Conservation (phyloP, 2,888 invertebrate species). For the Caenorhabditis sinica region DNA sequence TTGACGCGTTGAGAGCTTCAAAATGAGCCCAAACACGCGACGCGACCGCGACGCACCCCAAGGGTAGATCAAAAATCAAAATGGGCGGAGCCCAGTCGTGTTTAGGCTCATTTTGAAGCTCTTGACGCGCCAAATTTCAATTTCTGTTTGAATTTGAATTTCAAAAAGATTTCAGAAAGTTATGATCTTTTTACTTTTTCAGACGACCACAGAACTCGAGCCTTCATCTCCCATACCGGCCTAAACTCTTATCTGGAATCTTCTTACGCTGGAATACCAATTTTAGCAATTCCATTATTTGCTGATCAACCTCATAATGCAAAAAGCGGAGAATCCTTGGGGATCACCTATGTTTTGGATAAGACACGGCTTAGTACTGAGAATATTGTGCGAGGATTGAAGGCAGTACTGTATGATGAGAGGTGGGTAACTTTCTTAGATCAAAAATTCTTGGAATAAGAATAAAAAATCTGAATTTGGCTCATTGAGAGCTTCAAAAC, state of each 20-base stretch:
- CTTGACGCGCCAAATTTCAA: background rate
- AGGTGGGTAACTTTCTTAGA: no score
- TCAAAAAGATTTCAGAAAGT: background rate
- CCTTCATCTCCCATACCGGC: slow-evolving; percentile 75
- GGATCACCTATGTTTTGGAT: slow-evolving; percentile 60
- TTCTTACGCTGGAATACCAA: slow-evolving; percentile 72
- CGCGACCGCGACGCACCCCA: no score
- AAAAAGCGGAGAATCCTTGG: slow-evolving; percentile 34
- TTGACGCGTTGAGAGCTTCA: background rate
- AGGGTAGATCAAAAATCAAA: background rate
- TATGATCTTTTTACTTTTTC: slow-evolving; percentile 22
- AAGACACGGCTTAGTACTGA: slow-evolving; percentile 46
- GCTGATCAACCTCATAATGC: slow-evolving; percentile 71
- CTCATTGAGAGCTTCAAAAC: background rate
- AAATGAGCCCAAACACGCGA: background rate
- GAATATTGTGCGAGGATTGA: slow-evolving; percentile 48
- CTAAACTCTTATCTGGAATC: slow-evolving; percentile 73
- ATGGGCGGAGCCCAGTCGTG: slow-evolving; percentile 8
- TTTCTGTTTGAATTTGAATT: background rate
- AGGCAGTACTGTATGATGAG: slow-evolving; percentile 43
- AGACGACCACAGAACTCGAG: slow-evolving; percentile 66
- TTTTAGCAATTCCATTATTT: slow-evolving; percentile 73
- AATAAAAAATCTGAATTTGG: background rate
- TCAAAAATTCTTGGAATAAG: no score
- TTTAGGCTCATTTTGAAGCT: background rate